Evolutionary conservation across 2,797 vertebrate species (phyloP).

Genomic region (Sebastes iracundus): DNA sequence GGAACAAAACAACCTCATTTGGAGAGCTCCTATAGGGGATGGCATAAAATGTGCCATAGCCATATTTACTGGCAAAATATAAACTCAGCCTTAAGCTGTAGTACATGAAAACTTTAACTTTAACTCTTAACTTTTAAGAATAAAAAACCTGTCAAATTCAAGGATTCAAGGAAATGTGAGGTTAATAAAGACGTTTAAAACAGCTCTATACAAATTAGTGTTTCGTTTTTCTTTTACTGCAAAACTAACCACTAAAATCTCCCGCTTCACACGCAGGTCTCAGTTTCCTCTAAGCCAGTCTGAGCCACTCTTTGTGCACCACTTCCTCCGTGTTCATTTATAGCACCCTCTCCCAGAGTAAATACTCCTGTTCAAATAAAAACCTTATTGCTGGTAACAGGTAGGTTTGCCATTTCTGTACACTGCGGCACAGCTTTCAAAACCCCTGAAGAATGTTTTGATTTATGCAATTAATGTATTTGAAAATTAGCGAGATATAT

Average conservation of each 20-base stretch:
- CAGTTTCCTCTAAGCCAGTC: slow-evolving; percentile 63
- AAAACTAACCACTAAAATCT: slow-evolving; percentile 43
- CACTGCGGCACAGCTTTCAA: slow-evolving; percentile 39
- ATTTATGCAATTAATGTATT: slow-evolving; percentile 62
- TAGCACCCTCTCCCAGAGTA: slow-evolving; percentile 76
- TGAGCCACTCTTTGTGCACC: slow-evolving; percentile 70
- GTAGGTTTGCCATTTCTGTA: slow-evolving; percentile 45
- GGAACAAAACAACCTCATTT: slow-evolving; percentile 90
- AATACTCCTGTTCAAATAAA: slow-evolving; percentile 77
- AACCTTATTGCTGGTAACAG: slow-evolving; percentile 57
- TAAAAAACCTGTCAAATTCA: slow-evolving; percentile 12
- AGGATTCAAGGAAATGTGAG: slow-evolving; percentile 1
- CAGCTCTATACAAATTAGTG: slow-evolving; percentile 6
- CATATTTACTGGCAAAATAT: slow-evolving; percentile 80
- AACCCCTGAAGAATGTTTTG: slow-evolving; percentile 44
- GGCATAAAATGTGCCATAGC: slow-evolving; percentile 87
- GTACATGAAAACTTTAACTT: slow-evolving; percentile 22
- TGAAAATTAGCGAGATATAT: slow-evolving; percentile 45
- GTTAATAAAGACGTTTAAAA: slow-evolving; percentile 21
- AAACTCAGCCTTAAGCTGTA: slow-evolving; percentile 58
- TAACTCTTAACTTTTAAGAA: too few species aligned
- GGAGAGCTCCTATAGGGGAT: slow-evolving; percentile 77
- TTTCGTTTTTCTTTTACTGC: slow-evolving; percentile 17
- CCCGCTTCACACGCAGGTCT: slow-evolving; percentile 38
- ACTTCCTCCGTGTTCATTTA: slow-evolving; percentile 77